These are phyloP conservation scores for Brachycybe producta DNA, from an alignment of 2,888 invertebrate species.

Conservation along the genomic window DNA sequence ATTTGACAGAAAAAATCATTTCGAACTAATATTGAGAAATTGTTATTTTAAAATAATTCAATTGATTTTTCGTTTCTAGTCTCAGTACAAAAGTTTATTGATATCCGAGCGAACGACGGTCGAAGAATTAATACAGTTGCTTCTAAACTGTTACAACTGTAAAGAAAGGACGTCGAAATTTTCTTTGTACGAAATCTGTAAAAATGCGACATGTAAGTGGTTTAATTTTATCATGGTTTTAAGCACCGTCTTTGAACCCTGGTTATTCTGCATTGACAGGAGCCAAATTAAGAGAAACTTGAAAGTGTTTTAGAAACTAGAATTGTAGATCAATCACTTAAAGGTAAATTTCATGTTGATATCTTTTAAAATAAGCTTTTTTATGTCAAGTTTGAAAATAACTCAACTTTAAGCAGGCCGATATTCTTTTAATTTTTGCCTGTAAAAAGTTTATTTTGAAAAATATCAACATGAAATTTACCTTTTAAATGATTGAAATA, in stretches of 20 bases:
- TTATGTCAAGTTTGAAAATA: too few relatives aligned
- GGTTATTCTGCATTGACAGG: neutral
- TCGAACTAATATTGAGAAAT: neutral
- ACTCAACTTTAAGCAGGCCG: too few relatives aligned
- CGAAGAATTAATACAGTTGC: conserved; percentile 68
- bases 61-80: conserved; percentile 38
- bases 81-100: conserved; percentile 80
- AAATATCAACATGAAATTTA: too few relatives aligned
- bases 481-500: too few relatives aligned
- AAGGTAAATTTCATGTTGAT: too few relatives aligned
- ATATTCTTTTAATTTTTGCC: too few relatives aligned
- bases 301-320: too few relatives aligned
- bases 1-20: neutral
- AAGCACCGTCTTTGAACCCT: neutral
- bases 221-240: neutral
- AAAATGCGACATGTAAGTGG: conserved; percentile 25
- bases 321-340: too few relatives aligned
- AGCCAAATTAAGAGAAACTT: too few relatives aligned
- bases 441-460: too few relatives aligned
- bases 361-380: too few relatives aligned
- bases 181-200: conserved; percentile 67
- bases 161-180: conserved; percentile 72
- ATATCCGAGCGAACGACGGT: conserved; percentile 80
- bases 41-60: neutral
- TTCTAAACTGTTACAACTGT: conserved; percentile 73